phyloP scores from a whole-genome alignment of 2,797 vertebrate species.

The Halcyon leucocephala region DNA sequence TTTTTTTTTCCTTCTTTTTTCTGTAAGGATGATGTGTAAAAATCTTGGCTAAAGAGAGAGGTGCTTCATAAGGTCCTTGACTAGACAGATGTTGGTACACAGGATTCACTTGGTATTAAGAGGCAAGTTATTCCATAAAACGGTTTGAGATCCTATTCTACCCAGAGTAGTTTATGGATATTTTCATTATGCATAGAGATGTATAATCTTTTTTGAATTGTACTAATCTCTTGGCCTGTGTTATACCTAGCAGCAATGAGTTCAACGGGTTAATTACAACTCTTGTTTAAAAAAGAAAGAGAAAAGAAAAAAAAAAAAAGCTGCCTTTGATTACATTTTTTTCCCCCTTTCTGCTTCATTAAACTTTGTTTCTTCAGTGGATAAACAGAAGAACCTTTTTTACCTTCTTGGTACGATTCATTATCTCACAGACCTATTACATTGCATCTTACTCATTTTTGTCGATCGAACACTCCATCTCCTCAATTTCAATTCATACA shows the following conservation, averaged over 20 bases:
- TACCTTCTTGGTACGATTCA: neutral
- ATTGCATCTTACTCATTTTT: neutral
- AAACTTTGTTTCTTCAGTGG: neutral
- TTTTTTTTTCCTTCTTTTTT: neutral
- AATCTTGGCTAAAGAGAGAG: neutral
- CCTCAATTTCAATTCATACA: neutral
- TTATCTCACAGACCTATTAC: neutral
- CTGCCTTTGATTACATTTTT: neutral
- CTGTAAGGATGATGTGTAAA: no score
- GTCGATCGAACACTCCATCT: neutral
- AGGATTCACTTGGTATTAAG: neutral
- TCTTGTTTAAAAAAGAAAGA: neutral
- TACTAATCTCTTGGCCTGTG: neutral
- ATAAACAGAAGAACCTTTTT: neutral
- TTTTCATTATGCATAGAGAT: neutral
- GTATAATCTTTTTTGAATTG: neutral
- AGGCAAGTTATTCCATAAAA: neutral
- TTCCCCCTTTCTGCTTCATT: neutral
- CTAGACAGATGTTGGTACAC: neutral
- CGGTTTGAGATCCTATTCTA: neutral
- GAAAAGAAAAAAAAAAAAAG: rapidly evolving
- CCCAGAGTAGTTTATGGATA: neutral
- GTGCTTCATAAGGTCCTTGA: neutral
- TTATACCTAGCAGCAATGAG: neutral
- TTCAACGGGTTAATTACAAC: neutral